phyloP scores from a whole-genome alignment of 2,888 invertebrate genomes.

The Papilio protenor region DNA sequence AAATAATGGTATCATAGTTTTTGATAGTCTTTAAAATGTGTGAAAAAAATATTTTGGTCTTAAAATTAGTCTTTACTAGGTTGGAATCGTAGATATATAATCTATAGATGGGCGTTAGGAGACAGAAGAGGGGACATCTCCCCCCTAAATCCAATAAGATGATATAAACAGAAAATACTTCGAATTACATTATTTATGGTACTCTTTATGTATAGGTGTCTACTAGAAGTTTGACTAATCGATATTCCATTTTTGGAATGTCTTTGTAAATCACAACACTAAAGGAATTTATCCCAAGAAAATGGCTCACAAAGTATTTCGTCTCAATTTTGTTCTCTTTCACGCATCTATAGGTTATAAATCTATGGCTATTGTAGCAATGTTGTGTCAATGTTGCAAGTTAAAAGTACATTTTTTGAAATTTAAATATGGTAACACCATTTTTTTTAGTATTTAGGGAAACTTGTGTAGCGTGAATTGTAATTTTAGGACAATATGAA shows the following conservation, averaged over 20 bases:
- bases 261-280: too few relatives aligned
- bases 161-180: too few relatives aligned
- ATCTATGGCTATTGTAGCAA: background rate
- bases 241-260: too few relatives aligned
- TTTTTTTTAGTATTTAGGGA: constrained; percentile 16
- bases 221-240: too few relatives aligned
- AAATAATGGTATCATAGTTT: constrained; percentile 1
- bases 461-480: constrained; percentile 27
- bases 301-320: too few relatives aligned
- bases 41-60: background rate
- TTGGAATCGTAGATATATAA: background rate
- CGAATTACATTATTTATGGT: too few relatives aligned
- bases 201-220: too few relatives aligned
- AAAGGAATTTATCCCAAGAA: too few relatives aligned
- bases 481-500: constrained; percentile 37
- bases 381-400: constrained; percentile 27
- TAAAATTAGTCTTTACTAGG: constrained; percentile 12
- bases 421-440: constrained; percentile 31
- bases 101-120: background rate
- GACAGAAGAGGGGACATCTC: too few relatives aligned
- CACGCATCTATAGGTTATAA: background rate
- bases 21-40: background rate
- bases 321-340: background rate
- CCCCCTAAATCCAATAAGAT: too few relatives aligned
- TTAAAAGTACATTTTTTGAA: constrained; percentile 9